A percentile compares a stretch with the other conserved stretches of the same genome.
phyloP scores from a whole-genome alignment of 2,113 vertebrate species.

The Typhlomys cinereus region DNA sequence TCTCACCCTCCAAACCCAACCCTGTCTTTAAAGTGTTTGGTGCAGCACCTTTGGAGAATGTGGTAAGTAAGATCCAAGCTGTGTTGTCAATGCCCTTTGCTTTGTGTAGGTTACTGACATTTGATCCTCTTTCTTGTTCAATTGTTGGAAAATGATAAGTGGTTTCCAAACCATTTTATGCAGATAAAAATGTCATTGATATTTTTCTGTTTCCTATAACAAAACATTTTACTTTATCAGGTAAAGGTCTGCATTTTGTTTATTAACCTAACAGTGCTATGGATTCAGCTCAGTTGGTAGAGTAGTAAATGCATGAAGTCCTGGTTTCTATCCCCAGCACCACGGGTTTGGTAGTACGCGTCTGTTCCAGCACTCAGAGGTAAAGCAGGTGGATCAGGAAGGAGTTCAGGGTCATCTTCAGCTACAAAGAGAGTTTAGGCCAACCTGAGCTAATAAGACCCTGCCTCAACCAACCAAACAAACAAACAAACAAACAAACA shows the following conservation, averaged over 20 bases:
- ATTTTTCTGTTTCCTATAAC: conserved; percentile 6
- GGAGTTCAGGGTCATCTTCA: not conserved
- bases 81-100: not conserved
- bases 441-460: not conserved
- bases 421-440: not conserved
- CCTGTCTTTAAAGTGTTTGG: conserved; percentile 98
- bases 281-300: not conserved
- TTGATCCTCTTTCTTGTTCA: not conserved
- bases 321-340: not conserved
- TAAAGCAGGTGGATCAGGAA: not conserved
- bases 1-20: conserved; percentile 98
- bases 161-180: not conserved
- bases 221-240: not conserved
- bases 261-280: not conserved
- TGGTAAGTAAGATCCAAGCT: conserved; percentile 87
- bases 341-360: not conserved
- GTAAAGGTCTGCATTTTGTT: not conserved
- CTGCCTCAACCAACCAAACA: not conserved
- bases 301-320: no score
- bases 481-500: no score
- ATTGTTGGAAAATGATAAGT: not conserved
- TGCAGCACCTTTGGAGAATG: conserved; percentile 97
- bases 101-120: not conserved
- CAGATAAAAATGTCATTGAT: conserved; percentile 19
- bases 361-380: not conserved